Percentiles rank a stretch among this genome's conserved stretches.
phyloP scores from a whole-genome alignment of 2,797 vertebrate genomes.

The Spheniscus humboldti region DNA sequence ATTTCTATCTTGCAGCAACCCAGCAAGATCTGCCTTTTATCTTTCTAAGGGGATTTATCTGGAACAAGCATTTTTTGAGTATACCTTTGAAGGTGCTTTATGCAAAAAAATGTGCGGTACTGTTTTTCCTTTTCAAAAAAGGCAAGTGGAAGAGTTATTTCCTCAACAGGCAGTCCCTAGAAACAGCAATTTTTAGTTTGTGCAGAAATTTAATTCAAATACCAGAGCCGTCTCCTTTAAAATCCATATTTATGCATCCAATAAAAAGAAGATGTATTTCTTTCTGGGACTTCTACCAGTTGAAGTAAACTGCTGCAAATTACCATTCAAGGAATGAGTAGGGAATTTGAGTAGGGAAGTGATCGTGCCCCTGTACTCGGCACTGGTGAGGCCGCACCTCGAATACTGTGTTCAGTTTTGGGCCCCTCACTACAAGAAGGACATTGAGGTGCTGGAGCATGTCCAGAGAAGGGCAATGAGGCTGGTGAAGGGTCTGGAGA shows the following conservation, averaged over 20 bases:
- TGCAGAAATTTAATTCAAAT: neutral
- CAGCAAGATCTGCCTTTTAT: neutral
- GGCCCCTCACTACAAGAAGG: too few species aligned
- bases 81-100: neutral
- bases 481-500: too few species aligned
- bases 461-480: too few species aligned
- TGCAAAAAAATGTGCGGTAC: neutral
- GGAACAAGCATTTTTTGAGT: neutral
- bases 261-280: neutral
- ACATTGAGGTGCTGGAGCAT: too few species aligned
- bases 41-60: slow-evolving; percentile 11
- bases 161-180: neutral
- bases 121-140: neutral
- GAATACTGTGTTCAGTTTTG: too few species aligned
- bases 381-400: too few species aligned
- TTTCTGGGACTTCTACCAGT: neutral
- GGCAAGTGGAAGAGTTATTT: neutral
- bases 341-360: too few species aligned
- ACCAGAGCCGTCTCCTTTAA: neutral
- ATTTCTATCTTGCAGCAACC: slow-evolving; percentile 14
- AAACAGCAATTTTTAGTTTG: neutral
- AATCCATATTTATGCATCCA: neutral
- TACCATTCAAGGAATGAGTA: neutral
- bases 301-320: neutral
- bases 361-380: too few species aligned